phyloP scores from a whole-genome alignment of 2,113 vertebrate species.

The Passer montanus region DNA sequence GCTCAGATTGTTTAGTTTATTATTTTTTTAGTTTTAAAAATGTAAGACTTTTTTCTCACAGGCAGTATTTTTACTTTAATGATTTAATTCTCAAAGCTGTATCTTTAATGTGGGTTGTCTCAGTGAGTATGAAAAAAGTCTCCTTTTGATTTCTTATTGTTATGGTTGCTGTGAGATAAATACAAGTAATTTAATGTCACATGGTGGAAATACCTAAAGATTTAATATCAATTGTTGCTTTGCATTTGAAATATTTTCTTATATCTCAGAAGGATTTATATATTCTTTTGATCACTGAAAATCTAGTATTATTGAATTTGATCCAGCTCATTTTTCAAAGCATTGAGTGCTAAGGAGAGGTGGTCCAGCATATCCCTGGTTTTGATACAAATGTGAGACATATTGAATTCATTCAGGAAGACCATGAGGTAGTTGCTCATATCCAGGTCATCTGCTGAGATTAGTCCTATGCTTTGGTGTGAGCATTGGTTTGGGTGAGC shows the following conservation, averaged over 20 bases:
- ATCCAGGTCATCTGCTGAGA: not conserved
- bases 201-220: not conserved
- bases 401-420: not conserved
- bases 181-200: not conserved
- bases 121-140: not conserved
- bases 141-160: not conserved
- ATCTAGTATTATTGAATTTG: not conserved
- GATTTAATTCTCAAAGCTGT: not conserved
- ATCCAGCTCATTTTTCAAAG: not conserved
- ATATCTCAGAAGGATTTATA: not conserved
- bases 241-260: conserved; percentile 18
- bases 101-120: not conserved
- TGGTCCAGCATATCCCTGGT: not conserved
- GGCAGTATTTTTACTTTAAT: not conserved
- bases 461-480: not conserved
- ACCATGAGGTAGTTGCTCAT: not conserved
- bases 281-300: not conserved
- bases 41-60: not conserved
- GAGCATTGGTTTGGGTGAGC: not conserved
- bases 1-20: not conserved
- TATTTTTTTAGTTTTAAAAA: conserved; percentile 5
- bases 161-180: not conserved
- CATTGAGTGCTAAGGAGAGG: not conserved
- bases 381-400: not conserved
- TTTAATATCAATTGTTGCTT: not conserved